Percentiles rank a stretch among this genome's conserved stretches.
phyloP scores from a whole-genome alignment of 2,113 vertebrate genomes.

The Drymodes brunneopygia region DNA sequence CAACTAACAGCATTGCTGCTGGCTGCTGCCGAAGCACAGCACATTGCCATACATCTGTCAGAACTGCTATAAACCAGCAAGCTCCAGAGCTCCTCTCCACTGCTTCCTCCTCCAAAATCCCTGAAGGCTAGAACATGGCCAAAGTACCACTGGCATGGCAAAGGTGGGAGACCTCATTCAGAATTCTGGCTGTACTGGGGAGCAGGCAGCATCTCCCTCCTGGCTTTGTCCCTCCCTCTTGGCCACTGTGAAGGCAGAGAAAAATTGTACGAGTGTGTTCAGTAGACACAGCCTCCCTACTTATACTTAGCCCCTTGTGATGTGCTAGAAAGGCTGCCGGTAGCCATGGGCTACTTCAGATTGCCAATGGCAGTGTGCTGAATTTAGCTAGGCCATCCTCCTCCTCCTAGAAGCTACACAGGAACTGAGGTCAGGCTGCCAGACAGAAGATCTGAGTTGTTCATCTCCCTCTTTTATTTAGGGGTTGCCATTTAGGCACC shows the following conservation, averaged over 20 bases:
- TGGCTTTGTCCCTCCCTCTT: neutral
- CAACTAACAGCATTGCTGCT: conserved; percentile 24
- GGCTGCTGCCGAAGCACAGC: conserved; percentile 7
- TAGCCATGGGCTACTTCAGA: neutral
- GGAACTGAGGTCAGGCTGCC: neutral
- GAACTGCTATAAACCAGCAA: neutral
- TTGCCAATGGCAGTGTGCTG: neutral
- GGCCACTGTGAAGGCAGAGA: neutral
- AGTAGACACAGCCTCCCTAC: neutral
- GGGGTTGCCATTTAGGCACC: neutral
- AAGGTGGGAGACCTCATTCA: neutral
- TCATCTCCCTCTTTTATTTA: neutral
- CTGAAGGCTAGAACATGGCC: neutral
- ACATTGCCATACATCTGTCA: conserved; percentile 43
- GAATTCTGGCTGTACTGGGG: neutral
- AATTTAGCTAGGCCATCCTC: neutral
- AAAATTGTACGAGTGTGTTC: neutral
- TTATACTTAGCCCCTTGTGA: neutral
- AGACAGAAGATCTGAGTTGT: neutral
- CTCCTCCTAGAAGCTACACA: neutral
- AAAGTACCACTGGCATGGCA: neutral
- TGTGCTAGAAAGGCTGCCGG: neutral
- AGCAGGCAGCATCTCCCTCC: neutral
- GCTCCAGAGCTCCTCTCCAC: neutral
- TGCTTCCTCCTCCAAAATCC: neutral